Base-by-base conservation (phyloP, 30 jellyfish, hydroid and myxozoan species). In the Cassiopea andromeda region DNA sequence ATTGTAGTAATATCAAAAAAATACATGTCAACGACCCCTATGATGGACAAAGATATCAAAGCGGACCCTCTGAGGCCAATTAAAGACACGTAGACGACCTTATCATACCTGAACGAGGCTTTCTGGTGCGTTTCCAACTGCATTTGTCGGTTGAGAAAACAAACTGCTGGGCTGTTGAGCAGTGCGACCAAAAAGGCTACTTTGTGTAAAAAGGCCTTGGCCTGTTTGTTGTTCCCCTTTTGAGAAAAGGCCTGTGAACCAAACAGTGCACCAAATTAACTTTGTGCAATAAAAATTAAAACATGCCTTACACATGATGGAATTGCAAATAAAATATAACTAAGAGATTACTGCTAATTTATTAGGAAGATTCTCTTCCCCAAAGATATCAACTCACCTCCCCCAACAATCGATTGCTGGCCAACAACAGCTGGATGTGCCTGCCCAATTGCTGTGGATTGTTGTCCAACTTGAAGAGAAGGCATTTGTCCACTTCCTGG, bases 151-250 rank as follows among this genome's bases (percentile, higher is more conserved):
- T 73, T 85, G 93, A 19, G 81, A 87, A 54, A 85, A 74, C 48
- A 78, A 85, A 43, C 48, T 85, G 15, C 82, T 74, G 43, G 59
- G 87, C 64, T 60, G 77, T 68, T 64, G 91, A 18, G 27, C 15
- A 46, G 27, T 69, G 17, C 71, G 38, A 44, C 91, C 82, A 68
- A 82, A 82, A 46, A 68, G 71, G 58, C n/a, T 68, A 64, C 50
- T 19, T 49, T 47, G 73, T 9, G 91, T 46, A 82, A 85, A 85
- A 60, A 73, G 93, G 49, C 87, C 93, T 73, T 64, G 82, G 18
- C 67, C 43, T 2, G 76, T 58, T 60, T 80, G 79, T 46, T 80
- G 78, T 57, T 60, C 77, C 18, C 69, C 61, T 74, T 85, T 77
- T 13, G 57, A 17, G n/a, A 83, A 83, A 3, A 83, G 85, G 19